These are phyloP conservation scores for Ephestia elutella DNA, from an alignment of 1,140 invertebrate species.

Conservation along the genomic window DNA sequence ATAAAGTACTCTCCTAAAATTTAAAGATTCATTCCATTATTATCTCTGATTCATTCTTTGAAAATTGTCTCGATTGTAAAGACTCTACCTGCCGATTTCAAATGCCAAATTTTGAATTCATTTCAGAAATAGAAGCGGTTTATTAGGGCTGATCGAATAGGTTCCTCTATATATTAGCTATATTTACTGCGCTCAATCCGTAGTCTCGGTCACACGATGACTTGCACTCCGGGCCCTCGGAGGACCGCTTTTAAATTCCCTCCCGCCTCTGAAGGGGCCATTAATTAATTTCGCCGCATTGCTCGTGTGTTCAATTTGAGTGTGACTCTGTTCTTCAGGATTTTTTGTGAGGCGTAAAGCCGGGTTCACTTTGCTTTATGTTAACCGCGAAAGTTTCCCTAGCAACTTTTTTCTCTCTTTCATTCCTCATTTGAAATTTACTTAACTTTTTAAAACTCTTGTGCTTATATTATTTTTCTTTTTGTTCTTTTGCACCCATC, in stretches of 20 bases:
- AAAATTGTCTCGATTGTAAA: too few relatives aligned
- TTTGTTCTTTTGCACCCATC: too few relatives aligned
- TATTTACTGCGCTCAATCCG: constrained; percentile 61
- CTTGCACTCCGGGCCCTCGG: constrained; percentile 45
- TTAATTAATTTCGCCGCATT: constrained; percentile 66
- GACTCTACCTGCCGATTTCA: too few relatives aligned
- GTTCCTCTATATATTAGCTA: constrained; percentile 35
- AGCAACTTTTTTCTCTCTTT: too few relatives aligned
- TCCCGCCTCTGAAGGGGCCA: constrained; percentile 47
- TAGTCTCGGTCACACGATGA: constrained; percentile 40
- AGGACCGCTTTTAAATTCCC: constrained; percentile 50
- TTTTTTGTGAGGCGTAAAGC: constrained; percentile 28
- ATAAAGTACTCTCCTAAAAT: too few relatives aligned
- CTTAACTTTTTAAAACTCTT: too few relatives aligned
- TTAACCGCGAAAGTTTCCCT: background rate
- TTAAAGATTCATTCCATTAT: too few relatives aligned
- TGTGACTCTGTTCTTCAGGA: constrained; percentile 41
- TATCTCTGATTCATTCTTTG: too few relatives aligned
- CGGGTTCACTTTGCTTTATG: background rate
- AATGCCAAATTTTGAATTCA: too few relatives aligned
- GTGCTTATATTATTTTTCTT: too few relatives aligned
- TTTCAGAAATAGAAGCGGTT: constrained; percentile 31
- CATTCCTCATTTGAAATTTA: too few relatives aligned
- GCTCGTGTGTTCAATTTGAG: constrained; percentile 51
- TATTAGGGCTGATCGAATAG: constrained; percentile 54